Evolutionary conservation across 2,888 invertebrate species (phyloP).

Genomic region (Tetragonisca angustula): DNA sequence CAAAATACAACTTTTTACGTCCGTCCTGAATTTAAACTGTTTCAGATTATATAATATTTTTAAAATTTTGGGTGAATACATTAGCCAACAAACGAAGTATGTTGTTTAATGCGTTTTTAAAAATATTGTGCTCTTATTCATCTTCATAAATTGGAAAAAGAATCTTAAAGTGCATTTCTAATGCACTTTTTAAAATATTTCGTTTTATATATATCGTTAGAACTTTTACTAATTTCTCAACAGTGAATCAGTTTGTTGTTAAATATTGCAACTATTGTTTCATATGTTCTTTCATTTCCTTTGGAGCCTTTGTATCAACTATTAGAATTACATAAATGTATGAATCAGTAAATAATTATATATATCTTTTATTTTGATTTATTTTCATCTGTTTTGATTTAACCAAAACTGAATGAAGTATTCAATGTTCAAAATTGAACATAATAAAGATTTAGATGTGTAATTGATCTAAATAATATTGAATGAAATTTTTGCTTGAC

Average conservation of each 20-base stretch:
- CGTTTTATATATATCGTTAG: not conserved
- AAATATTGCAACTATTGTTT: not conserved
- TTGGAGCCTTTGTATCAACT: constrained; percentile 17
- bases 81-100: not conserved
- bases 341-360: constrained; percentile 17
- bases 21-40: not conserved
- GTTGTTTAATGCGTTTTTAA: not conserved
- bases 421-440: not conserved
- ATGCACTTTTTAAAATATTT: not conserved
- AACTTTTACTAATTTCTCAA: not conserved
- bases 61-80: not conserved
- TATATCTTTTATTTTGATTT: not conserved
- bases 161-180: not conserved
- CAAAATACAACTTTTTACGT: not conserved
- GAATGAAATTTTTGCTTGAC: constrained; percentile 3
- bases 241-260: not conserved
- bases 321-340: constrained; percentile 9
- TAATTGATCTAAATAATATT: not conserved
- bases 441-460: not conserved
- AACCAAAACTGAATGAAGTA: not conserved
- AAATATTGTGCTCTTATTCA: not conserved
- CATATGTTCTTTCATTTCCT: constrained; percentile 2
- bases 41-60: not conserved
- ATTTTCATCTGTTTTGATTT: no score
- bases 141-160: not conserved